These are phyloP conservation scores for Keiferia lycopersicella DNA, from an alignment of 2,888 invertebrate species.

Conservation along the genomic window DNA sequence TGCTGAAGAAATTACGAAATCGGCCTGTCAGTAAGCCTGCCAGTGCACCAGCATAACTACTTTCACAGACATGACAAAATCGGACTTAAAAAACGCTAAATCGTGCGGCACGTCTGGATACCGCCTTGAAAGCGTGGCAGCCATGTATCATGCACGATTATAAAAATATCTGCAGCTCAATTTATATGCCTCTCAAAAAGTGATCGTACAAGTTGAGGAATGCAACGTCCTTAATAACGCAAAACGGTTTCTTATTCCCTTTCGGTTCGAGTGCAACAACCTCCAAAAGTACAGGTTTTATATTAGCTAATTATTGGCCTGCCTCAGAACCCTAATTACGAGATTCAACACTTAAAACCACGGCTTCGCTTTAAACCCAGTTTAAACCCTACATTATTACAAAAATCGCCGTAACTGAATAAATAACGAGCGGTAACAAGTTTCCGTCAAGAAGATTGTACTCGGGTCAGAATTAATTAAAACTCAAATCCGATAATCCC, in stretches of 20 bases:
- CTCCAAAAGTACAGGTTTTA: slow-evolving; percentile 45
- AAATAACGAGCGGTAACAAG: slow-evolving; percentile 22
- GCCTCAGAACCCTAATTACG: slow-evolving; percentile 43
- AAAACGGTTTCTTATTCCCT: slow-evolving; percentile 25
- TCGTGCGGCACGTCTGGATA: no score
- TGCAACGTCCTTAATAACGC: slow-evolving; percentile 22
- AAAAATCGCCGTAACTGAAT: slow-evolving; percentile 21
- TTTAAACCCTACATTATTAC: slow-evolving; percentile 23
- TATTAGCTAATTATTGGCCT: slow-evolving; percentile 52
- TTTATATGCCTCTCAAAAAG: slow-evolving; percentile 19
- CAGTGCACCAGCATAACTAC: no score
- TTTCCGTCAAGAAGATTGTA: slow-evolving; percentile 26
- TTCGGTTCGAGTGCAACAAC: slow-evolving; percentile 36
- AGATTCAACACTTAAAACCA: slow-evolving; percentile 36
- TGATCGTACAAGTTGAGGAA: slow-evolving; percentile 19
- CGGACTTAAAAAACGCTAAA: no score
- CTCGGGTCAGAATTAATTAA: slow-evolving; percentile 28
- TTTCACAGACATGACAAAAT: no score
- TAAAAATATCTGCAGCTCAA: slow-evolving; percentile 18
- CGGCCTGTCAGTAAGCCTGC: no score
- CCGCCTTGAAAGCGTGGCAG: not conserved
- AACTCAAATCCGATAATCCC: slow-evolving; percentile 31
- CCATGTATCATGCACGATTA: slow-evolving; percentile 13
- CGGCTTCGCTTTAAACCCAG: slow-evolving; percentile 22
- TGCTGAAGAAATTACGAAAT: no score